Conservation (phyloP, 1,140 invertebrate species). For the Archegozetes longisetosus region DNA sequence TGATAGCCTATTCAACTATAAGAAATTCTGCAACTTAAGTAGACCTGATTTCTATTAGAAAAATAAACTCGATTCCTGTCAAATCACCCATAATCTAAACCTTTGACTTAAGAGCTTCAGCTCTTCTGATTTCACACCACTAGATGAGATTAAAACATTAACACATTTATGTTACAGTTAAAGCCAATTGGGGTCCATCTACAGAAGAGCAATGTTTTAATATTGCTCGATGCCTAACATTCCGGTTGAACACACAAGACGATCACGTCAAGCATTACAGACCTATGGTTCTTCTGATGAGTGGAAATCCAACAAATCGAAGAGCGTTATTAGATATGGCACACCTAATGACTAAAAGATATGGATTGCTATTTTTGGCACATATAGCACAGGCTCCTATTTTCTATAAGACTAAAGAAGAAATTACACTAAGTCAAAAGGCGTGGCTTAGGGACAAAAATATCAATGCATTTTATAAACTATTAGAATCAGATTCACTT, state of each 20-base stretch:
- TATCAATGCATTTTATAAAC: not conserved
- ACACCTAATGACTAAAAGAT: conserved; percentile 24
- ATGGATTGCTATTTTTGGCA: not conserved
- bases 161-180: too few species aligned
- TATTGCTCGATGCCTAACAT: not conserved
- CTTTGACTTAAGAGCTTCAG: too few species aligned
- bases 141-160: too few species aligned
- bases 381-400: not conserved
- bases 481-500: not conserved
- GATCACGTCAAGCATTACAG: conserved; percentile 19
- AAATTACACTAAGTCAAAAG: not conserved
- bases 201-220: not conserved
- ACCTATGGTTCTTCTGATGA: conserved; percentile 31
- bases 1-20: too few species aligned
- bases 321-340: conserved; percentile 32
- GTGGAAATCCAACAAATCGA: conserved; percentile 27
- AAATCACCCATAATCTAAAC: too few species aligned
- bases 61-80: too few species aligned
- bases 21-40: too few species aligned
- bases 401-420: not conserved
- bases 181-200: not conserved
- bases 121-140: too few species aligned
- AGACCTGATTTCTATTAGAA: too few species aligned
- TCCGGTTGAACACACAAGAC: not conserved
- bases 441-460: not conserved